Evolutionary conservation across 2,888 invertebrate genomes (phyloP).

Genomic region (Drosophila vallismaia): DNA sequence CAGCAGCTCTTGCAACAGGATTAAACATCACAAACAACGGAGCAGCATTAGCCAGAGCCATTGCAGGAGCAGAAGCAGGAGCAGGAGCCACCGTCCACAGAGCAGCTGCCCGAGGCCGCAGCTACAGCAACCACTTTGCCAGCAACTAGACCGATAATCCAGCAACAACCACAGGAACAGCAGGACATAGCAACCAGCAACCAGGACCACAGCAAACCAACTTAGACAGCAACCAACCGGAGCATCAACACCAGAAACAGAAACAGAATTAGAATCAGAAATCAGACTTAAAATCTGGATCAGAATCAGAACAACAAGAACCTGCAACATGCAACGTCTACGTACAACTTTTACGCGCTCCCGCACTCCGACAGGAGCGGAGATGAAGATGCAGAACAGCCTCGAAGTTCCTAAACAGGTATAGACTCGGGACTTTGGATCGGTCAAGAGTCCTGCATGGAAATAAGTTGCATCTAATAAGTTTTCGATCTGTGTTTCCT

Average conservation of each 20-base stretch:
- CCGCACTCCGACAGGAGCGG: conserved; percentile 93
- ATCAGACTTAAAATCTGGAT: conserved; percentile 15
- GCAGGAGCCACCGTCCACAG: conserved; percentile 25
- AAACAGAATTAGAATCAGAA: conserved; percentile 11
- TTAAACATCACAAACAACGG: background rate
- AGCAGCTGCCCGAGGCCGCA: conserved; percentile 14
- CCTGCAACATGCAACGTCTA: conserved; percentile 85
- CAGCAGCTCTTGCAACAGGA: conserved; percentile 2
- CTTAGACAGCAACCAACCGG: background rate
- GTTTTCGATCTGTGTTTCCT: background rate
- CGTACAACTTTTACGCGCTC: conserved; percentile 94
- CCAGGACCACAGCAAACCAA: too few species aligned
- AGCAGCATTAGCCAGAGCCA: background rate
- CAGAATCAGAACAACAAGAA: conserved; percentile 9
- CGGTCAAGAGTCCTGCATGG: too few species aligned
- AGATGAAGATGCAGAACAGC: conserved; percentile 96
- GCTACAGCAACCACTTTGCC: conserved; percentile 7
- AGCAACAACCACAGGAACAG: background rate
- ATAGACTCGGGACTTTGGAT: conserved; percentile 16
- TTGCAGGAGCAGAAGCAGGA: conserved; percentile 18
- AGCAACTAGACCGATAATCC: conserved; percentile 4
- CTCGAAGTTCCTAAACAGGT: conserved; percentile 95
- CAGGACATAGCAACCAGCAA: background rate
- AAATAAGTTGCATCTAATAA: background rate
- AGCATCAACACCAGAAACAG: background rate